A percentile compares a stretch with the other conserved stretches of the same genome.
These are phyloP conservation scores for Drosophila subpulchrella DNA, from an alignment of 1,140 invertebrate genomes.

Conservation along the genomic window DNA sequence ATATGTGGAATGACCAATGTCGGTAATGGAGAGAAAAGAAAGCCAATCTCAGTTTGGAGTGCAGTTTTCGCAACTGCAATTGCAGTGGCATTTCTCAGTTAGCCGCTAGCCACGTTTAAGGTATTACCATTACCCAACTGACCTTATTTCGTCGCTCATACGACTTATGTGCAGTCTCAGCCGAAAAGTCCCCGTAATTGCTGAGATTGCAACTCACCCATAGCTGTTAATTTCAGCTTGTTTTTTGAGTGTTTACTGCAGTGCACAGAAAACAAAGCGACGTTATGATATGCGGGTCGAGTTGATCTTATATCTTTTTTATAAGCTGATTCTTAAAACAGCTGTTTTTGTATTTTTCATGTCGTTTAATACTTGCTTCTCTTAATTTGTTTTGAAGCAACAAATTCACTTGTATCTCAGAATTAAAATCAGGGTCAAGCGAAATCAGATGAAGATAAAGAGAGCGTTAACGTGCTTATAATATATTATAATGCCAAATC, in stretches of 20 bases:
- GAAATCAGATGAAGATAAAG: too few relatives aligned
- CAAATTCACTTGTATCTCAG: too few relatives aligned
- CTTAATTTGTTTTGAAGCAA: too few relatives aligned
- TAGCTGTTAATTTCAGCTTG: slow-evolving; percentile 12
- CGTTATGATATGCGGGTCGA: slow-evolving; percentile 5
- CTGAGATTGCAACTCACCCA: slow-evolving; percentile 21
- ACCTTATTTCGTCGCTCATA: slow-evolving; percentile 61
- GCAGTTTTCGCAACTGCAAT: slow-evolving; percentile 35
- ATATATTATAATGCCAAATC: too few relatives aligned
- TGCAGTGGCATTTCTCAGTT: slow-evolving; percentile 58
- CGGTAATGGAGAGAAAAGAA: slow-evolving; percentile 53
- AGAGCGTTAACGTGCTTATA: too few relatives aligned
- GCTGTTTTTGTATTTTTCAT: too few relatives aligned
- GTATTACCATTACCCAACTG: slow-evolving; percentile 73
- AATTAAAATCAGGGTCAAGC: too few relatives aligned
- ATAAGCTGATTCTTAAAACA: too few relatives aligned
- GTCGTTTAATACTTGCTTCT: too few relatives aligned
- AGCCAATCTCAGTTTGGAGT: slow-evolving; percentile 31
- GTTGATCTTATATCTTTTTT: too few relatives aligned
- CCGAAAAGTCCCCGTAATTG: slow-evolving; percentile 19
- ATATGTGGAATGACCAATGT: slow-evolving; percentile 38
- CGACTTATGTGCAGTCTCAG: slow-evolving; percentile 28
- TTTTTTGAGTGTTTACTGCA: slow-evolving; percentile 31
- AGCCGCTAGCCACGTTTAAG: slow-evolving; percentile 62
- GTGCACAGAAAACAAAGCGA: slow-evolving; percentile 27